Percentiles rank a stretch among this genome's conserved stretches.
Conservation (phyloP, 30 jellyfish, hydroid and myxozoan genomes). For the Morbakka virulenta region DNA sequence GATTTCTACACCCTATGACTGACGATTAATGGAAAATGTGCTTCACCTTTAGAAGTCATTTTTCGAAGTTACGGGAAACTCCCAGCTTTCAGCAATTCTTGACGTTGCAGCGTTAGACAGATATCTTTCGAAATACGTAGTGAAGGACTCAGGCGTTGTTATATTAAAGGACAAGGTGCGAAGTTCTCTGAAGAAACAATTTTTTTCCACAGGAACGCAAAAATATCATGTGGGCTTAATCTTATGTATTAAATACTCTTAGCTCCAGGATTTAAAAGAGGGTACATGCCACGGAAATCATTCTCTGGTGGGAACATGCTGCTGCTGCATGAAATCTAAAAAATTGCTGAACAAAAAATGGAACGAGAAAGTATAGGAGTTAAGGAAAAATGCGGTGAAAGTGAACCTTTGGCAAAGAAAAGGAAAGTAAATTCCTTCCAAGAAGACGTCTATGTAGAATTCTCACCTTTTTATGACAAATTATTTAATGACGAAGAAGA, state of each 20-base stretch:
- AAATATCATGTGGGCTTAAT: not conserved
- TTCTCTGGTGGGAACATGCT: conserved; percentile 31
- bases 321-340: conserved; percentile 39
- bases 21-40: not conserved
- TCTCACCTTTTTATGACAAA: conserved; percentile 52
- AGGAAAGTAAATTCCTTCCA: conserved; percentile 28
- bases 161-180: not conserved
- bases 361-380: not conserved
- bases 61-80: not conserved
- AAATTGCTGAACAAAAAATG: conserved; percentile 1
- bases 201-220: not conserved
- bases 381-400: not conserved
- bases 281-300: conserved; percentile 36
- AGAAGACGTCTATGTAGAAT: conserved; percentile 42
- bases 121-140: not conserved
- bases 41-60: not conserved
- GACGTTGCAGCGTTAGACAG: not conserved
- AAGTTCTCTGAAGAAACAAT: not conserved
- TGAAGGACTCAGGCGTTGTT: not conserved
- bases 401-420: conserved; percentile 5
- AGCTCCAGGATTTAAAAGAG: conserved; percentile 60
- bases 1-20: not conserved
- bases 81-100: not conserved
- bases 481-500: not conserved
- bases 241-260: conserved; percentile 43